Evolutionary conservation across 2,797 vertebrate genomes (phyloP).

Genomic region (Nyctibius grandis): DNA sequence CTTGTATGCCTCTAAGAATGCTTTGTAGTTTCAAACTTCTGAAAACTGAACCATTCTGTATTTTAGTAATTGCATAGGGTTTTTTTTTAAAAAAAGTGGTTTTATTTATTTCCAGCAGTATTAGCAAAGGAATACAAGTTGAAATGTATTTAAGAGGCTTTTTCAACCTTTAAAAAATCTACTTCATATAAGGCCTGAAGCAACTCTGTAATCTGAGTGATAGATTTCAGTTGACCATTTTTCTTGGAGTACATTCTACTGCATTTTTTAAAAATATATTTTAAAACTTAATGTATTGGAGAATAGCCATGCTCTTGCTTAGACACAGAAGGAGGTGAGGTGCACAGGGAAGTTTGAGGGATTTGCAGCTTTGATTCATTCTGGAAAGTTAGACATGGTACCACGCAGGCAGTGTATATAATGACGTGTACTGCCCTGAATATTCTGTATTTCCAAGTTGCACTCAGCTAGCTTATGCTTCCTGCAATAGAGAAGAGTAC

Average conservation of each 20-base stretch:
- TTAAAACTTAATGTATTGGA: background rate
- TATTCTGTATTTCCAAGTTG: background rate
- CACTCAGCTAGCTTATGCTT: background rate
- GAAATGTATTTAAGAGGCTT: background rate
- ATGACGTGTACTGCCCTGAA: background rate
- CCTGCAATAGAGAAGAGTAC: background rate
- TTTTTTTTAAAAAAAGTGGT: background rate
- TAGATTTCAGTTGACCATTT: background rate
- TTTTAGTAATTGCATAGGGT: background rate
- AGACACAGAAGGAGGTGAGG: background rate
- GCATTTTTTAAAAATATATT: background rate
- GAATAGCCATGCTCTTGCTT: background rate
- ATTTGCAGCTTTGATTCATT: background rate
- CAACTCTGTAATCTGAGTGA: background rate
- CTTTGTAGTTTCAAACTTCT: background rate
- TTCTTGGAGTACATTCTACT: background rate
- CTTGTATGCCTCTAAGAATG: background rate
- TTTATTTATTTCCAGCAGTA: background rate
- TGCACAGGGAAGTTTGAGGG: background rate
- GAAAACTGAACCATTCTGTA: background rate
- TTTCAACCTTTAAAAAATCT: background rate
- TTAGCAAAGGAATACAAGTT: background rate
- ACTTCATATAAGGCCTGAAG: background rate
- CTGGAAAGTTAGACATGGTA: background rate
- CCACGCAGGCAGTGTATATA: background rate